Evolutionary conservation across 2,113 vertebrate genomes (phyloP).

Genomic region (Cyanoderma ruficeps): DNA sequence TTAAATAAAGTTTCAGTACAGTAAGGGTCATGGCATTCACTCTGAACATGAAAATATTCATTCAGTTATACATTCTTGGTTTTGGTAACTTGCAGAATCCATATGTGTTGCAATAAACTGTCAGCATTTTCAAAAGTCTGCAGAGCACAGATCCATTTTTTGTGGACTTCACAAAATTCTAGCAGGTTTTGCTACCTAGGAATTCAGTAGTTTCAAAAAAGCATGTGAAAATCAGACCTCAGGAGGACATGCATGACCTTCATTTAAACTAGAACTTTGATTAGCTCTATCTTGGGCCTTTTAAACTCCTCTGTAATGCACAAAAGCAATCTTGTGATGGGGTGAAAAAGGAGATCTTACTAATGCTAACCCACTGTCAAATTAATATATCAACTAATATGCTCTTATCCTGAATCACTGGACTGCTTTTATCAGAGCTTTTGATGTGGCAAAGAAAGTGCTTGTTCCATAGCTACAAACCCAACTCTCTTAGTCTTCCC

Average conservation of each 20-base stretch:
- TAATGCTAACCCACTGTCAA: conserved; percentile 8
- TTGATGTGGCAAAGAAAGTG: conserved; percentile 33
- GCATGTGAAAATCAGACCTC: neutral
- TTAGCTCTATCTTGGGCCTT: neutral
- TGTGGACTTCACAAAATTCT: neutral
- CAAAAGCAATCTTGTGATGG: conserved; percentile 34
- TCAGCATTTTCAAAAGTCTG: neutral
- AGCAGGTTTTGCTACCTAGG: neutral
- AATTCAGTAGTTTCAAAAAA: neutral
- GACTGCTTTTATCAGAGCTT: conserved; percentile 33
- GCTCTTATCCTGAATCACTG: neutral
- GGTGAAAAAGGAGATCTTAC: neutral
- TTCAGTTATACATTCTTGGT: neutral
- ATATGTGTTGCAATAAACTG: neutral
- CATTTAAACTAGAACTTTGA: neutral
- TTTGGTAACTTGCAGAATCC: neutral
- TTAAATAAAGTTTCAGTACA: neutral
- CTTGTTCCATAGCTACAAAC: neutral
- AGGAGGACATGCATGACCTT: neutral
- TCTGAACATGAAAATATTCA: neutral
- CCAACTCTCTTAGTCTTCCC: neutral
- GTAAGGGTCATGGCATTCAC: neutral
- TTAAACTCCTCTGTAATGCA: neutral
- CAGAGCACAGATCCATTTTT: neutral
- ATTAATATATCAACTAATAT: conserved; percentile 49